A percentile compares a stretch with the other conserved stretches of the same genome.
phyloP scores from a whole-genome alignment of 35 echinoderm and acorn worm species.

The Chiridota heheva region DNA sequence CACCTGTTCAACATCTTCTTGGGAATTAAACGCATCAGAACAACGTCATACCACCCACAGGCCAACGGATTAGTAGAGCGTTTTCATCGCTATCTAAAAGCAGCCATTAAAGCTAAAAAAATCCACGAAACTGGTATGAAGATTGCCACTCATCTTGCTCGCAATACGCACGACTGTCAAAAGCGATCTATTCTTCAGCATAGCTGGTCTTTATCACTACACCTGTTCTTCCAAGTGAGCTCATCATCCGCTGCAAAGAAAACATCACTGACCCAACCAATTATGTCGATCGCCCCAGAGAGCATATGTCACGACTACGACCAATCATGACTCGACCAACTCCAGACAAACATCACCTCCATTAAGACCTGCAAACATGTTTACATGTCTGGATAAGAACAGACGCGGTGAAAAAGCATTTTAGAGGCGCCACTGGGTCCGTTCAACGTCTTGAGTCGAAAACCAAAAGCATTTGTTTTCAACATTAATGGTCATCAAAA shows the following conservation, averaged over 20 bases:
- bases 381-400: conserved; percentile 51
- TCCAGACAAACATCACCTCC: background rate
- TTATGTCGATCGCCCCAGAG: conserved; percentile 26
- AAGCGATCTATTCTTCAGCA: background rate
- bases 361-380: conserved; percentile 18
- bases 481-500: conserved; percentile 19
- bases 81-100: conserved; percentile 46
- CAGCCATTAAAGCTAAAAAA: conserved; percentile 27
- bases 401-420: conserved; percentile 22
- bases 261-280: background rate
- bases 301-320: conserved; percentile 26
- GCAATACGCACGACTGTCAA: conserved; percentile 48
- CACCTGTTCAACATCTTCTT: background rate
- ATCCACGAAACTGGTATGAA: conserved; percentile 32
- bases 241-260: background rate
- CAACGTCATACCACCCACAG: conserved; percentile 22
- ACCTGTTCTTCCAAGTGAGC: conserved; percentile 4
- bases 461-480: conserved; percentile 17
- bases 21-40: conserved; percentile 13
- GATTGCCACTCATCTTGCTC: conserved; percentile 20
- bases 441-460: conserved; percentile 20
- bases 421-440: conserved; percentile 43
- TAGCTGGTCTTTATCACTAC: conserved; percentile 27
- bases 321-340: background rate
- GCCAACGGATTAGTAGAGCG: conserved; percentile 4